Evolutionary conservation across 2,797 vertebrate species (phyloP).

Genomic region (Iguana delicatissima): DNA sequence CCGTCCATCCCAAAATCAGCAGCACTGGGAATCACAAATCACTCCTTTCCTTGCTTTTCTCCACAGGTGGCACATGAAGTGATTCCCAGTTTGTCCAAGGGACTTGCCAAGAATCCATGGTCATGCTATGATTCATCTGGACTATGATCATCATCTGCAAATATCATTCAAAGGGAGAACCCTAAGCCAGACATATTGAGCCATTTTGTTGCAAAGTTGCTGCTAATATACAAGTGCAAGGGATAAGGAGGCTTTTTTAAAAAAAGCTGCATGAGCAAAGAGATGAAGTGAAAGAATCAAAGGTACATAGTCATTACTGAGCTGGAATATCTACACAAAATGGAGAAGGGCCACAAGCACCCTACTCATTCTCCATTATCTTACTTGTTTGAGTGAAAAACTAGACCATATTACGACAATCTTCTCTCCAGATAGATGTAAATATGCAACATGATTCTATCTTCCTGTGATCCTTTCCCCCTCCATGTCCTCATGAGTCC

Average conservation of each 20-base stretch:
- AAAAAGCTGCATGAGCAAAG: not conserved
- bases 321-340: not conserved
- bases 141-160: slow-evolving; percentile 1
- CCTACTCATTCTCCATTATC: not conserved
- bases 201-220: not conserved
- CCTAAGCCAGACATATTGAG: not conserved
- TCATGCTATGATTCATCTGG: slow-evolving; percentile 9
- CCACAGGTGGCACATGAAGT: slow-evolving; percentile 10
- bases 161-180: not conserved
- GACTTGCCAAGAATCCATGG: not conserved
- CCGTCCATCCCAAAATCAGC: not conserved
- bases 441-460: not conserved
- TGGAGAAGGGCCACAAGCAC: not conserved
- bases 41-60: slow-evolving; percentile 14
- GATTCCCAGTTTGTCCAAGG: slow-evolving; percentile 2
- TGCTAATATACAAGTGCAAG: not conserved
- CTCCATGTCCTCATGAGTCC: not conserved
- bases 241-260: too few species aligned
- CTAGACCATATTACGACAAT: too few species aligned
- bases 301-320: not conserved
- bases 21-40: slow-evolving; percentile 31
- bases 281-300: not conserved
- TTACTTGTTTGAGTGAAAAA: not conserved
- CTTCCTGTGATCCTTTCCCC: not conserved
- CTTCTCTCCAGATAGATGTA: not conserved